These are phyloP conservation scores for Hirudo medicinalis DNA, from an alignment of 1,140 invertebrate species.

Conservation along the genomic window DNA sequence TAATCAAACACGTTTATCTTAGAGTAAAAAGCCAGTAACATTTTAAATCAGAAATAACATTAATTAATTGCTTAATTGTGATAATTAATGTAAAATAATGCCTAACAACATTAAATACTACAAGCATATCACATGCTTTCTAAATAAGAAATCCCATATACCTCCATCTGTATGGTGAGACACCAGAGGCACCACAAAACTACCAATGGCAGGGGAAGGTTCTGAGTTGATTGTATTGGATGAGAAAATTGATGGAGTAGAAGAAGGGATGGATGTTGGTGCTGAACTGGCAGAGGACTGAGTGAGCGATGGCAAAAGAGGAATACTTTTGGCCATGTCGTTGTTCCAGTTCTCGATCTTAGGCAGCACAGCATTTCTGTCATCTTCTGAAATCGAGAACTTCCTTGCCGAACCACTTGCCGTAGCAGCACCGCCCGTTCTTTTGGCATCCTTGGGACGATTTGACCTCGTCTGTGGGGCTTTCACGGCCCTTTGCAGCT, in stretches of 20 bases:
- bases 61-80: too few relatives aligned
- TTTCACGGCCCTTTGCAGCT: not conserved
- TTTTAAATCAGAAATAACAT: too few relatives aligned
- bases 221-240: too few relatives aligned
- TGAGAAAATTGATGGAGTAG: not conserved
- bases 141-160: too few relatives aligned
- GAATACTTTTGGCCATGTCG: constrained; percentile 38
- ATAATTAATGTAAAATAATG: too few relatives aligned
- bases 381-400: not conserved
- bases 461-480: not conserved
- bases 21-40: too few relatives aligned
- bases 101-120: too few relatives aligned
- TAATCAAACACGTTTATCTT: too few relatives aligned
- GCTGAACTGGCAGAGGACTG: not conserved
- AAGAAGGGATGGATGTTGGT: not conserved
- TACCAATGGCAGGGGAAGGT: too few relatives aligned
- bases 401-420: not conserved
- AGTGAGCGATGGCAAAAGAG: constrained; percentile 11
- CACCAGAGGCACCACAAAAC: too few relatives aligned
- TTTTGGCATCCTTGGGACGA: constrained; percentile 1
- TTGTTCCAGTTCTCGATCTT: constrained; percentile 41
- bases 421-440: not conserved
- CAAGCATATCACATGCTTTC: too few relatives aligned
- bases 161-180: too few relatives aligned
- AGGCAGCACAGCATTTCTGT: constrained; percentile 27